Conservation (phyloP, 2,888 invertebrate genomes). For the Eupithecia dodoneata region DNA sequence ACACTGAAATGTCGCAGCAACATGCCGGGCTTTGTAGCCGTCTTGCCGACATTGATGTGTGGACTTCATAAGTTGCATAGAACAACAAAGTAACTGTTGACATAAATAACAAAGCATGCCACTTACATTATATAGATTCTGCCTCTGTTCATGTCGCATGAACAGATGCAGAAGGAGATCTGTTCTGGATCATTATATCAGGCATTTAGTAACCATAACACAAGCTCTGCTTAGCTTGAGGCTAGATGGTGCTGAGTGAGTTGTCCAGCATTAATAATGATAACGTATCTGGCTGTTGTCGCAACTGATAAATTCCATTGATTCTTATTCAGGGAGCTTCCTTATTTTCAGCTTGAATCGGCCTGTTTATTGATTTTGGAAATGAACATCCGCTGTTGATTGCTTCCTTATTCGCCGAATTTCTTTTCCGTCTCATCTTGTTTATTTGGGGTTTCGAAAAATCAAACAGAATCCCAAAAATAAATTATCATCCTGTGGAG, state of each 20-base stretch:
- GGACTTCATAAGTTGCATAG: not conserved
- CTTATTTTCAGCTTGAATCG: constrained; percentile 1
- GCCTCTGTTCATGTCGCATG: not conserved
- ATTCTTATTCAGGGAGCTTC: not conserved
- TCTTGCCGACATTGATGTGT: not conserved
- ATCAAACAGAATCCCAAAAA: not conserved
- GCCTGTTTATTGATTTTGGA: constrained; percentile 10
- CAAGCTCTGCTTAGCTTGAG: too few relatives aligned
- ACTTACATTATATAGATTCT: not conserved
- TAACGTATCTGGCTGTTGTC: not conserved
- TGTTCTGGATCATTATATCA: not conserved
- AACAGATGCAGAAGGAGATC: not conserved
- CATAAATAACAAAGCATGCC: not conserved
- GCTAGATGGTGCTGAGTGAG: too few relatives aligned
- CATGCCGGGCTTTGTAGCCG: not conserved
- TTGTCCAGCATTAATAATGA: too few relatives aligned
- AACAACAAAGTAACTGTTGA: not conserved
- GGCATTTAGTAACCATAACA: too few relatives aligned
- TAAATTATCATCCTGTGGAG: not conserved
- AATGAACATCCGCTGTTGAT: constrained; percentile 13
- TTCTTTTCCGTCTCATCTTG: not conserved
- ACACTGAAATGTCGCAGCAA: not conserved
- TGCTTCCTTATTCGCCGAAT: constrained; percentile 10
- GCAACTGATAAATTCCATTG: constrained; percentile 3
- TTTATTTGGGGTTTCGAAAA: not conserved